Evolutionary conservation across 2,888 invertebrate species (phyloP).

Genomic region (Melangyna quadrimaculata): DNA sequence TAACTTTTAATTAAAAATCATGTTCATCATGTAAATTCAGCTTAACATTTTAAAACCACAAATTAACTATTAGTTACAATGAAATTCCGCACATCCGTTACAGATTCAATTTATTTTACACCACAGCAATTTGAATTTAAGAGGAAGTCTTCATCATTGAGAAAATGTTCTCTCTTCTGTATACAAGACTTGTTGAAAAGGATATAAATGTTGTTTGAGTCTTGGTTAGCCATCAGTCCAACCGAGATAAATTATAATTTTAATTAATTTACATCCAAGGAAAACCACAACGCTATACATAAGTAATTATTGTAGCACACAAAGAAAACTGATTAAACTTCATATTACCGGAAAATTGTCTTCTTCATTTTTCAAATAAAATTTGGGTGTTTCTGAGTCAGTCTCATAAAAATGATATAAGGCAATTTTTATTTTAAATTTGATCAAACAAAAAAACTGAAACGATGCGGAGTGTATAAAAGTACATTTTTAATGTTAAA

Average conservation of each 20-base stretch:
- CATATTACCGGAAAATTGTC: too few species aligned
- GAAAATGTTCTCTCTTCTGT: neutral
- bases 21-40: neutral
- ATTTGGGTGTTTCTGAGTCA: too few species aligned
- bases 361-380: too few species aligned
- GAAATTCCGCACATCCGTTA: neutral
- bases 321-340: too few species aligned
- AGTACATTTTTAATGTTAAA: neutral
- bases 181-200: neutral
- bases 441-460: neutral
- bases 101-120: neutral
- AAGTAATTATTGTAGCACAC: too few species aligned
- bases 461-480: neutral
- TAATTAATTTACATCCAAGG: neutral
- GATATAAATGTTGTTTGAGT: neutral
- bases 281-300: too few species aligned
- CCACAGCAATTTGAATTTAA: neutral
- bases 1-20: neutral
- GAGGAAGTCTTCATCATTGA: neutral
- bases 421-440: neutral
- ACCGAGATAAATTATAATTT: neutral
- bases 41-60: neutral
- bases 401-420: neutral
- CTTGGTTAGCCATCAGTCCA: neutral
- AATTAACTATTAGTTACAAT: neutral